Evolutionary conservation across 2,797 vertebrate genomes (phyloP).

Genomic region (Parotocinclus haroldoi): DNA sequence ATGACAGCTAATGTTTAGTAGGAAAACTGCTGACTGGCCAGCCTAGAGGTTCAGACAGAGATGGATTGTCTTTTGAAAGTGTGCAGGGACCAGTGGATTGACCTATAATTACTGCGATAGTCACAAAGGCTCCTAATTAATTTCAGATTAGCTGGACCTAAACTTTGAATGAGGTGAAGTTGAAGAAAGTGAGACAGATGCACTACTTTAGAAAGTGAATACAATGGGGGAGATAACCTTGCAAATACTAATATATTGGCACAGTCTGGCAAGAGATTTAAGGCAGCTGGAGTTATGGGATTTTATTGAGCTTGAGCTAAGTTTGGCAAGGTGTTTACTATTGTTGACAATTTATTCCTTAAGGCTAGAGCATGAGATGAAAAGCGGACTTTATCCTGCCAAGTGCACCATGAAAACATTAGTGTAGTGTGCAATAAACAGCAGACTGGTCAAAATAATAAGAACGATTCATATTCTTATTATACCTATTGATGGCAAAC

Average conservation of each 20-base stretch:
- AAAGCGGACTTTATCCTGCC: slow-evolving; percentile 34
- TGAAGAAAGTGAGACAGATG: slow-evolving; percentile 33
- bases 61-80: slow-evolving; percentile 44
- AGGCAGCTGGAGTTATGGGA: slow-evolving; percentile 35
- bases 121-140: slow-evolving; percentile 51
- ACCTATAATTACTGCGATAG: slow-evolving; percentile 48
- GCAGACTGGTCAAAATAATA: too few species aligned
- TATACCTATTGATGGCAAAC: too few species aligned
- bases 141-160: slow-evolving; percentile 49
- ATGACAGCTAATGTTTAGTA: slow-evolving; percentile 25
- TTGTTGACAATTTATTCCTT: slow-evolving; percentile 16
- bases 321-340: slow-evolving; percentile 40
- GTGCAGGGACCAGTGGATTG: slow-evolving; percentile 50
- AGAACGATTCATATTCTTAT: too few species aligned
- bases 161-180: slow-evolving; percentile 42
- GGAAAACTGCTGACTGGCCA: slow-evolving; percentile 29
- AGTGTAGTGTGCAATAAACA: too few species aligned
- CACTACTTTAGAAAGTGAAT: slow-evolving; percentile 1
- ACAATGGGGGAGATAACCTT: slow-evolving; percentile 37
- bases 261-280: slow-evolving; percentile 20
- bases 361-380: slow-evolving; percentile 27
- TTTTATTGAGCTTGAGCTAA: slow-evolving; percentile 41
- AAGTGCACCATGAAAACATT: background rate
- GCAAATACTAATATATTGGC: slow-evolving; percentile 35
- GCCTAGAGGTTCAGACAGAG: slow-evolving; percentile 21